Percentiles rank a stretch among this genome's conserved stretches.
Conservation (phyloP, 1,140 invertebrate genomes). For the Ooceraea biroi region DNA sequence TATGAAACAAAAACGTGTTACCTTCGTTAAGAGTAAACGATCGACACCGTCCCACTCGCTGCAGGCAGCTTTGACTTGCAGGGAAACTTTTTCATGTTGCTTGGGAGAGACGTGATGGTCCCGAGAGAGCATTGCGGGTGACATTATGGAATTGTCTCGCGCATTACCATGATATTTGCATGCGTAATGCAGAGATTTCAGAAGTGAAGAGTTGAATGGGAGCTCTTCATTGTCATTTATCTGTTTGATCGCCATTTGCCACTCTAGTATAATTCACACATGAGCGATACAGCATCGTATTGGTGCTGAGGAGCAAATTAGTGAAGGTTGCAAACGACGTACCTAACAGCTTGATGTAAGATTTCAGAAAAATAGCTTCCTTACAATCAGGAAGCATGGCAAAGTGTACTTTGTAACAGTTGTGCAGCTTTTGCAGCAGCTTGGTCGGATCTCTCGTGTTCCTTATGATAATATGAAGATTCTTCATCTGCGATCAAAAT, state of each 20-base stretch:
- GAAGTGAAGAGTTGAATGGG: slow-evolving; percentile 80
- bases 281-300: not conserved
- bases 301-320: not conserved
- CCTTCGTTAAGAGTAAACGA: slow-evolving; percentile 87
- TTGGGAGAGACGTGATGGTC: slow-evolving; percentile 86
- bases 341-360: slow-evolving; percentile 86
- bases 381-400: slow-evolving; percentile 80
- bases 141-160: slow-evolving; percentile 77
- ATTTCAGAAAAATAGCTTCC: slow-evolving; percentile 83
- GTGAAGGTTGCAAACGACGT: slow-evolving; percentile 50
- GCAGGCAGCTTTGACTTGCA: slow-evolving; percentile 83
- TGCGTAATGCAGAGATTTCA: slow-evolving; percentile 84
- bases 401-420: slow-evolving; percentile 84
- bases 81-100: slow-evolving; percentile 87
- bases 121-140: slow-evolving; percentile 81
- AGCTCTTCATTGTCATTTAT: slow-evolving; percentile 78
- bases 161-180: slow-evolving; percentile 85
- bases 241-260: slow-evolving; percentile 82
- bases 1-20: slow-evolving; percentile 70
- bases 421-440: slow-evolving; percentile 81
- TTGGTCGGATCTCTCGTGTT: slow-evolving; percentile 82
- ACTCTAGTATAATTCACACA: slow-evolving; percentile 77
- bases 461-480: slow-evolving; percentile 83
- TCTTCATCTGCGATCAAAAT: slow-evolving; percentile 84
- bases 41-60: slow-evolving; percentile 88